These are phyloP conservation scores for Entelurus aequoreus DNA, from an alignment of 2,113 vertebrate species.

Conservation along the genomic window DNA sequence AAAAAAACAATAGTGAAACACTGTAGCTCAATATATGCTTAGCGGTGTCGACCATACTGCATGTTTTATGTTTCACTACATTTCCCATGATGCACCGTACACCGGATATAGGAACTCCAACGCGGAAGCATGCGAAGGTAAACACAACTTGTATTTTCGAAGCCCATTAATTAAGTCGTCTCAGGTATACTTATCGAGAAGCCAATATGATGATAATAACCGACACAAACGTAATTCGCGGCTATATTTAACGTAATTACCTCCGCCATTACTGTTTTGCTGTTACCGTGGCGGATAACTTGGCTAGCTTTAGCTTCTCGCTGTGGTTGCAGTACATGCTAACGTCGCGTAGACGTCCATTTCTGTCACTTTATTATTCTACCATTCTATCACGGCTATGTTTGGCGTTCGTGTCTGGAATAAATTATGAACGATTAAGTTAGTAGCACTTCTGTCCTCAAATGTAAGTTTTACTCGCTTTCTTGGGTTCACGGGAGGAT, in stretches of 20 bases:
- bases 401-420: neutral
- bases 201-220: neutral
- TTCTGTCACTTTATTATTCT: neutral
- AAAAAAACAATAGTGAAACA: neutral
- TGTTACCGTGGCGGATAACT: conserved; percentile 17
- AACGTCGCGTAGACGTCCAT: too few relatives aligned
- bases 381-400: neutral
- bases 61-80: neutral
- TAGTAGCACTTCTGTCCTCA: too few relatives aligned
- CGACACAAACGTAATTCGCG: too few relatives aligned
- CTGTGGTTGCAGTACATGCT: neutral
- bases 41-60: too few relatives aligned
- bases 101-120: conserved; percentile 3
- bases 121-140: conserved; percentile 65
- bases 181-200: neutral
- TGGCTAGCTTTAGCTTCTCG: conserved; percentile 15
- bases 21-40: too few relatives aligned
- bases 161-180: neutral
- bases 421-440: too few relatives aligned
- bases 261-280: neutral
- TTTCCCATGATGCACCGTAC: neutral
- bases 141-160: conserved; percentile 22
- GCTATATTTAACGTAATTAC: neutral
- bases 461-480: too few relatives aligned
- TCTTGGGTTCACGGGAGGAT: too few relatives aligned